Base-by-base conservation (phyloP, 2,113 vertebrate species). In the Osmerus eperlanus region DNA sequence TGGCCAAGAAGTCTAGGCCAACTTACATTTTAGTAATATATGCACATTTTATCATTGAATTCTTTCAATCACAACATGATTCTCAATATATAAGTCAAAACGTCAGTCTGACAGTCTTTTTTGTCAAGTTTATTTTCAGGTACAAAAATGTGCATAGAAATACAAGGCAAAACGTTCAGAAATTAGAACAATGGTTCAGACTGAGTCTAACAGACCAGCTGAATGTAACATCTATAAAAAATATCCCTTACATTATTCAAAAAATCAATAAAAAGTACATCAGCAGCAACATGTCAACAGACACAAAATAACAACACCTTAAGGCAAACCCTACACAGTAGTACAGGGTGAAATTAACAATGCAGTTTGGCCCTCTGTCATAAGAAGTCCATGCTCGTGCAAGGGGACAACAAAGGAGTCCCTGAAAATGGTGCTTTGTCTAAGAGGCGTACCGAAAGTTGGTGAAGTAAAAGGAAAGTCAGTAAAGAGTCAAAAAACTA, bases 371-470 rank as follows among this genome's bases (percentile, higher is more conserved):
- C n/a, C 18, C 16, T 16, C 15, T 6, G 16, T 19, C 55, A 56
- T 56, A 56, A 56, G 55, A 56, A 56, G 77, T 74, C 61, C 21
- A 66, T 16, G 18, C 74, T 78, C 67, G 12, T 81, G 81, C 73
- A 70, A 79, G 47, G 68, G 76, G 71, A 74, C 29, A 74, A 86
- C 82, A 21, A 79, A 66, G 52, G 52, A 52, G 81, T 72, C 72
- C 76, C 78, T 77, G 66, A 81, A 6, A 76, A 65, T 9, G 59
- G 23, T 67, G 56, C 69, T 68, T 75, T 67, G n/a, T 65, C 9
- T 68, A 60, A 54, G 76, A 60, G 56, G 64, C 72, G 85, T 88
- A 88, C 84, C 82, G 9, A 11, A 85, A 75, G 73, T 23, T 1
- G 54, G 55, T 47, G 23, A 41, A 21, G 68, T 2, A 68, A 65